Conservation (phyloP, 2,113 vertebrate species). For the Petrocephalus microphthalmus region DNA sequence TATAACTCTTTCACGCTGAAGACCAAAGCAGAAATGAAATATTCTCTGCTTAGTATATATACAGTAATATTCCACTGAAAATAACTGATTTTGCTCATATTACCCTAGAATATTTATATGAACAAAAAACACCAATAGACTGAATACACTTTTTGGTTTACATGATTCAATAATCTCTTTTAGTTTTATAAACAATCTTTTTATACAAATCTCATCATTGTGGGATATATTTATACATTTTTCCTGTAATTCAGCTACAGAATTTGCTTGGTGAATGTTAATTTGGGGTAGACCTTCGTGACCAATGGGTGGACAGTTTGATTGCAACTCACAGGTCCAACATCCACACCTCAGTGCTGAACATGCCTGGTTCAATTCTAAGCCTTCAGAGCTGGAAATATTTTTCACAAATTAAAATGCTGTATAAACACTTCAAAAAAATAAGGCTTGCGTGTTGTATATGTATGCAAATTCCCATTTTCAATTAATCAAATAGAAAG, state of each 20-base stretch:
- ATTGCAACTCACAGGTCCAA: not conserved
- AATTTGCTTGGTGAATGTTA: not conserved
- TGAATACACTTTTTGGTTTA: slow-evolving; percentile 15
- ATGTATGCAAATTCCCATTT: not conserved
- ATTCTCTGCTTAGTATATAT: not conserved
- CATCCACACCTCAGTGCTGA: not conserved
- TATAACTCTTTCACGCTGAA: not conserved
- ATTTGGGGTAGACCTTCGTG: not conserved
- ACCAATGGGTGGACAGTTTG: not conserved
- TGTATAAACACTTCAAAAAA: not conserved
- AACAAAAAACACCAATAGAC: not conserved
- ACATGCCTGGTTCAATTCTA: not conserved
- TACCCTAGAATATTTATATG: not conserved
- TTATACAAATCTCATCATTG: not conserved
- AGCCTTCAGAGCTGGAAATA: not conserved
- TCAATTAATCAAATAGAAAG: not conserved
- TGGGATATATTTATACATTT: slow-evolving; percentile 3
- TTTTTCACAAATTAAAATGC: not conserved
- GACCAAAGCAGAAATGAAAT: not conserved
- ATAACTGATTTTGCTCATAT: slow-evolving; percentile 5
- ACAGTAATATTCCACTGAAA: slow-evolving; percentile 5
- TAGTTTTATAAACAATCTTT: slow-evolving; percentile 12
- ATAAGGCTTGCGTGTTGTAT: not conserved
- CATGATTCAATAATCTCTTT: not conserved
- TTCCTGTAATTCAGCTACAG: not conserved